phyloP scores from a whole-genome alignment of 1,140 invertebrate genomes.

The Sitobion miscanthi region DNA sequence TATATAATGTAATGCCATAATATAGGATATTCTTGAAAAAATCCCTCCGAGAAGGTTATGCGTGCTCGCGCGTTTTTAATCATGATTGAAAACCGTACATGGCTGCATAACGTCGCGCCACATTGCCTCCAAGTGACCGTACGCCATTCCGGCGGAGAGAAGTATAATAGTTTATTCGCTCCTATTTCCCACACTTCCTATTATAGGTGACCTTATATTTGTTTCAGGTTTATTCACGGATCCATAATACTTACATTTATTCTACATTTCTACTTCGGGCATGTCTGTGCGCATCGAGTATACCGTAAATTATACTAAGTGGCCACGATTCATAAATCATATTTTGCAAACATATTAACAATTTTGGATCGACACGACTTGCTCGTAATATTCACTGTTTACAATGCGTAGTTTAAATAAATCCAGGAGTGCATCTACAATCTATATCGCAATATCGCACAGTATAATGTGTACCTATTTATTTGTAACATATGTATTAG shows the following conservation, averaged over 20 bases:
- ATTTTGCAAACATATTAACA: neutral
- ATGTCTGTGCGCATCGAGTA: neutral
- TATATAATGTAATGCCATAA: constrained; percentile 50
- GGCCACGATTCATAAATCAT: neutral
- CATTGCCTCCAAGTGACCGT: constrained; percentile 4
- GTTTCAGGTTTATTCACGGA: neutral
- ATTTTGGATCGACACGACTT: neutral
- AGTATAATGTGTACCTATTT: neutral
- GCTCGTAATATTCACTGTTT: neutral
- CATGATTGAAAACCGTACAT: neutral
- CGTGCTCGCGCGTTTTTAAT: constrained; percentile 21
- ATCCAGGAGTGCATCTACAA: too few relatives aligned
- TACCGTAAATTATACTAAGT: neutral
- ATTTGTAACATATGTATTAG: too few relatives aligned
- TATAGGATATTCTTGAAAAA: constrained; percentile 22
- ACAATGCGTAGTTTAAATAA: neutral
- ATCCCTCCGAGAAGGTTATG: constrained; percentile 8
- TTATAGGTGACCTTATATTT: neutral
- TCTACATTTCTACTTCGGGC: neutral
- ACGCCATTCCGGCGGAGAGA: neutral
- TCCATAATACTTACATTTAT: neutral
- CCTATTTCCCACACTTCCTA: neutral
- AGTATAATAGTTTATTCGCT: neutral
- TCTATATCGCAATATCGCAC: too few relatives aligned
- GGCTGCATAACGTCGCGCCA: neutral